Evolutionary conservation across 64 coral and sea anemone species (phyloP).

Genomic region (Hydrozoanthus tunicans): DNA sequence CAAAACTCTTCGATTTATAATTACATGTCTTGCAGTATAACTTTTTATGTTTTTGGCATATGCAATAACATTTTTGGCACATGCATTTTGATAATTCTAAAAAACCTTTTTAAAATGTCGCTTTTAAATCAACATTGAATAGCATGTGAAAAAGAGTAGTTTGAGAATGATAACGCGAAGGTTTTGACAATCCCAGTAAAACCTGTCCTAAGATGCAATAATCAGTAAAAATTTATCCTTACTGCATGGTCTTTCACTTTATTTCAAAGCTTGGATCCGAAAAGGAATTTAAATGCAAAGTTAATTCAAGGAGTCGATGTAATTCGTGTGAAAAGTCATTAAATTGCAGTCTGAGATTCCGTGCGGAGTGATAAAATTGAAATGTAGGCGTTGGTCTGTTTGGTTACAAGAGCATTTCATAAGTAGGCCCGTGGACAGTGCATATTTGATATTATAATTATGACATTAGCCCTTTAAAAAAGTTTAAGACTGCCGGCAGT

Average conservation of each 20-base stretch:
- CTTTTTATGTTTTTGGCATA: neutral
- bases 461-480: neutral
- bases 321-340: neutral
- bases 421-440: neutral
- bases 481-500: slow-evolving; percentile 42
- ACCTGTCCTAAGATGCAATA: neutral
- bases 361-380: neutral
- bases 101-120: slow-evolving; percentile 10
- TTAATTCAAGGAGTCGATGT: neutral
- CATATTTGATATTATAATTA: neutral
- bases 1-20: neutral
- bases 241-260: neutral
- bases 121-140: slow-evolving; percentile 11
- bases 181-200: neutral
- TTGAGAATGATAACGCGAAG: neutral
- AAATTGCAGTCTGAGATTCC: neutral
- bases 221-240: neutral
- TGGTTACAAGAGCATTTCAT: neutral
- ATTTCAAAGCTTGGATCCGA: neutral
- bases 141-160: neutral
- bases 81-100: slow-evolving; percentile 1
- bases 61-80: neutral
- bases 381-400: neutral
- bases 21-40: neutral
- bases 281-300: neutral